phyloP scores from a whole-genome alignment of 92 coral and sea anemone genomes.

The Pocillopora meandrina region DNA sequence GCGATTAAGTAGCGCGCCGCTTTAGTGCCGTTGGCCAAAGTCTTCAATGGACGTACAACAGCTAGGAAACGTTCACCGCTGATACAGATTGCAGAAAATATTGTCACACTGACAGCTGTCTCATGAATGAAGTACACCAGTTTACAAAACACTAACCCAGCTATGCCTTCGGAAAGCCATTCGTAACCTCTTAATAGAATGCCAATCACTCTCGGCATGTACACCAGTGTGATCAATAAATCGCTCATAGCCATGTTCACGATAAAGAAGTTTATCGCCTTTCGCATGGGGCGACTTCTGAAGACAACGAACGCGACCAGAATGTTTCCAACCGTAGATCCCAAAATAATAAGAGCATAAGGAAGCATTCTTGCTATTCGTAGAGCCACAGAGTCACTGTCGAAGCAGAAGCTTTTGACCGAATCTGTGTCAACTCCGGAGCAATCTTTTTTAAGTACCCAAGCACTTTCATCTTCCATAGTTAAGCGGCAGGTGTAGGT shows the following conservation, averaged over 20 bases:
- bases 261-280: constrained; percentile 57
- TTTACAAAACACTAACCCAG: constrained; percentile 37
- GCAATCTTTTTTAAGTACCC: not conserved
- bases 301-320: constrained; percentile 53
- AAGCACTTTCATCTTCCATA: not conserved
- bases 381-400: constrained; percentile 27
- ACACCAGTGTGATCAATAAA: constrained; percentile 50
- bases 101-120: constrained; percentile 31
- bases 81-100: constrained; percentile 35
- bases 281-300: constrained; percentile 47
- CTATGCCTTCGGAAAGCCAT: constrained; percentile 20
- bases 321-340: constrained; percentile 44
- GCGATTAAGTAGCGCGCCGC: constrained; percentile 14
- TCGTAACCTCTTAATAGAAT: constrained; percentile 29
- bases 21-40: not conserved
- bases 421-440: not conserved
- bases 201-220: constrained; percentile 34
- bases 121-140: constrained; percentile 39
- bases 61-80: constrained; percentile 45
- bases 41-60: constrained; percentile 30
- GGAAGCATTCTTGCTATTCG: constrained; percentile 37
- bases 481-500: not conserved
- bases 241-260: constrained; percentile 63
- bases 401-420: constrained; percentile 45
- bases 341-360: constrained; percentile 36